phyloP scores from a whole-genome alignment of 2,113 vertebrate species.

The Forbesichthys papilliferus region DNA sequence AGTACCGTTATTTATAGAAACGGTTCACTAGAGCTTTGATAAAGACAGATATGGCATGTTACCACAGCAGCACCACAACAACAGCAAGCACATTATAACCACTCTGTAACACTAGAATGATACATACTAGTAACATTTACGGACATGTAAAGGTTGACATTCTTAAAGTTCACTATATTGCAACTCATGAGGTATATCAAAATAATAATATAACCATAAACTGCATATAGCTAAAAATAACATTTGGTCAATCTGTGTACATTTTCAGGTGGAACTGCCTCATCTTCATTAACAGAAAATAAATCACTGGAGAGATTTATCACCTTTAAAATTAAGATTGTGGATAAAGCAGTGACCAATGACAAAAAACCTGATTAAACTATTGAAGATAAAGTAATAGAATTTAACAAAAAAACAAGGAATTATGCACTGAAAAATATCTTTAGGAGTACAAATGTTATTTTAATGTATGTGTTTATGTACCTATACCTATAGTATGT shows the following conservation, averaged over 20 bases:
- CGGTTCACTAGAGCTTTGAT: conserved; percentile 53
- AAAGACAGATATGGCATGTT: conserved; percentile 52
- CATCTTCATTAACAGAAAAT: conserved; percentile 56
- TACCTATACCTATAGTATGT: conserved; percentile 25
- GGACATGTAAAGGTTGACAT: background rate
- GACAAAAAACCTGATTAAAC: conserved; percentile 12
- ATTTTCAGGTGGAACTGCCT: conserved; percentile 74
- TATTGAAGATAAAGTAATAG: background rate
- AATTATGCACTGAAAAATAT: conserved; percentile 51
- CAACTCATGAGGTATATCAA: too few species aligned
- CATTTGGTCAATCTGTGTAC: background rate
- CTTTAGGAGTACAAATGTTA: conserved; percentile 9
- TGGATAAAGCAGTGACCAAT: conserved; percentile 16
- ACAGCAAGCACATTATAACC: conserved; percentile 1
- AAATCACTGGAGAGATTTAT: background rate
- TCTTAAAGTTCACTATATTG: background rate
- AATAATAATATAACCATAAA: too few species aligned
- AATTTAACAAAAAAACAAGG: conserved; percentile 31
- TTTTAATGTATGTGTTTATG: conserved; percentile 32
- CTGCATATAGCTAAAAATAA: too few species aligned
- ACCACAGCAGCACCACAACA: conserved; percentile 35
- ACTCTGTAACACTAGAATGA: conserved; percentile 4
- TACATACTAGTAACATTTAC: background rate
- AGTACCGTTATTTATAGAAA: conserved; percentile 70
- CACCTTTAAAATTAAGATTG: conserved; percentile 7